Evolutionary conservation across 2,113 vertebrate genomes (phyloP).

Genomic region (Ploceus nigricollis): DNA sequence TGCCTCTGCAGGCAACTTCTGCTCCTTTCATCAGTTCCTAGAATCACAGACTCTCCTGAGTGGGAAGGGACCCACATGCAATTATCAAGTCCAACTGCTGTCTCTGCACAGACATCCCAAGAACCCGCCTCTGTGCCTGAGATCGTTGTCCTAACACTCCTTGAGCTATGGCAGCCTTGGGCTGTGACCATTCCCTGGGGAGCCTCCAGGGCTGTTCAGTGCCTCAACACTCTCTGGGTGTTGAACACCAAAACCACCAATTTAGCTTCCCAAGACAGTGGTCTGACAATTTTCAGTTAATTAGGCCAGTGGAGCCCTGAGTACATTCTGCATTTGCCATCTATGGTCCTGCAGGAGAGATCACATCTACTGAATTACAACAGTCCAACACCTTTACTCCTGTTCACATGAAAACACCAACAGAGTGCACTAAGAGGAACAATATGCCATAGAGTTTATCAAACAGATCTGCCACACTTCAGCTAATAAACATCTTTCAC

Average conservation of each 20-base stretch:
- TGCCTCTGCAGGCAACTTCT: rapidly evolving
- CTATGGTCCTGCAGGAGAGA: neutral
- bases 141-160: neutral
- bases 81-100: neutral
- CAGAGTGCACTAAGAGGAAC: neutral
- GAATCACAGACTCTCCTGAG: neutral
- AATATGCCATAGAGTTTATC: neutral
- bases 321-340: neutral
- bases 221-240: neutral
- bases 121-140: neutral
- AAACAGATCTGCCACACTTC: neutral
- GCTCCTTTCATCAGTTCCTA: neutral
- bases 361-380: neutral
- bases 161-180: neutral
- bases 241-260: neutral
- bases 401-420: neutral
- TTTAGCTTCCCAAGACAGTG: neutral
- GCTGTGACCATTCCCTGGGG: neutral
- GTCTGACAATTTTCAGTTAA: neutral
- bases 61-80: neutral
- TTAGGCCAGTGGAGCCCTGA: neutral
- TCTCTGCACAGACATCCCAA: neutral
- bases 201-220: neutral
- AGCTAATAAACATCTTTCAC: neutral
- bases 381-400: neutral